Percentiles rank a stretch among this genome's conserved stretches.
Conservation (phyloP, 2,113 vertebrate genomes). For the Myodes glareolus region DNA sequence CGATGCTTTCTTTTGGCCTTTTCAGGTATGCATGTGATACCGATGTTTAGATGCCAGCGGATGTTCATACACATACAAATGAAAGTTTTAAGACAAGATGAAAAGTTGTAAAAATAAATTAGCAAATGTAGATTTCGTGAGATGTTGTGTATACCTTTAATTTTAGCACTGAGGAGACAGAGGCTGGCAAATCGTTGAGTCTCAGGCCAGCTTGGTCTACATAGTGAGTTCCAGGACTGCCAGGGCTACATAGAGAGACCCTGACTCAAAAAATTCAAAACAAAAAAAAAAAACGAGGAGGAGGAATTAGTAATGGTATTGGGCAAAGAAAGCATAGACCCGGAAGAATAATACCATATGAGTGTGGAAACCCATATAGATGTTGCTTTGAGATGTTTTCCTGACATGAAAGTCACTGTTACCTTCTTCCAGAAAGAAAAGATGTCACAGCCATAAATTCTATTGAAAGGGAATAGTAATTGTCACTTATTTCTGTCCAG, state of each 20-base stretch:
- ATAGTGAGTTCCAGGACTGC: neutral
- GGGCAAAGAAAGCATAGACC: neutral
- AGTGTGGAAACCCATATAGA: conserved; percentile 2
- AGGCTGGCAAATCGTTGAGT: neutral
- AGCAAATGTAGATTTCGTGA: neutral
- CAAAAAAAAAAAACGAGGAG: neutral
- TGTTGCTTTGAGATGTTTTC: conserved; percentile 35
- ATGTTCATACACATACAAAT: neutral
- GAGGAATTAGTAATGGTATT: neutral
- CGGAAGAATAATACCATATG: neutral
- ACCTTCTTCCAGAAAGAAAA: conserved; percentile 16
- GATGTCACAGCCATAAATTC: neutral
- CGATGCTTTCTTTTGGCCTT: neutral
- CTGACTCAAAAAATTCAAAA: neutral
- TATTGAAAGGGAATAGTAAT: neutral
- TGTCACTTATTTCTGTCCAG: neutral
- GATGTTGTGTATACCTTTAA: neutral
- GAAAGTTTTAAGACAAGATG: neutral
- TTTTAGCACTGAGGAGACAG: neutral
- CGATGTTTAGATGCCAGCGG: neutral
- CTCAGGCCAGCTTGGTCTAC: neutral
- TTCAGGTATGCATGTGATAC: neutral
- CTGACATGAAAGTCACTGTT: neutral
- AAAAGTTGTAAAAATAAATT: neutral
- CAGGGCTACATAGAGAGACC: neutral